phyloP scores from a whole-genome alignment of 2,888 invertebrate species.

The Scaptodrosophila latifasciaeformis region DNA sequence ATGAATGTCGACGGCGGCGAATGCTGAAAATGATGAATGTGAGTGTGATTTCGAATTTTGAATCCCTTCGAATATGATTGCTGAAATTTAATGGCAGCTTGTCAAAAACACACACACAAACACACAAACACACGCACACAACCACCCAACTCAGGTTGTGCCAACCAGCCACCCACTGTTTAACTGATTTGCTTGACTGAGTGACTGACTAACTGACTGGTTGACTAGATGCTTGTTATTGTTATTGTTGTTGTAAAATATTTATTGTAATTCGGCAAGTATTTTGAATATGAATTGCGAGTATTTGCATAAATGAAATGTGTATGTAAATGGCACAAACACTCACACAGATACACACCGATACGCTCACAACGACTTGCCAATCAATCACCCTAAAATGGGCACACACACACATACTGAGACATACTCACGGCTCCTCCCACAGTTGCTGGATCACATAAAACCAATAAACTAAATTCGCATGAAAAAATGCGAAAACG shows the following conservation, averaged over 20 bases:
- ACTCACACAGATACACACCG: constrained; percentile 6
- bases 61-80: constrained; percentile 29
- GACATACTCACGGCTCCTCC: constrained; percentile 50
- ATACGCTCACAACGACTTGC: constrained; percentile 42
- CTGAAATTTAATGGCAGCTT: constrained; percentile 5
- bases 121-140: background rate
- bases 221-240: too few relatives aligned
- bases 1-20: too few relatives aligned
- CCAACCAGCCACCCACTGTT: too few relatives aligned
- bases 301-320: constrained; percentile 66
- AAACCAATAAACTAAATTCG: constrained; percentile 68
- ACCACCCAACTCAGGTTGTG: too few relatives aligned
- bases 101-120: constrained; percentile 1
- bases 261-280: constrained; percentile 63
- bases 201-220: too few relatives aligned
- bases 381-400: constrained; percentile 66
- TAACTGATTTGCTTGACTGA: too few relatives aligned
- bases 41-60: too few relatives aligned
- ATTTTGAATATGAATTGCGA: constrained; percentile 65
- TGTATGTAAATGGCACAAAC: constrained; percentile 60
- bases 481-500: constrained; percentile 44
- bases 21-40: too few relatives aligned
- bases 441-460: constrained; percentile 44
- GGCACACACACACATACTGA: constrained; percentile 20
- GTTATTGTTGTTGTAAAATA: constrained; percentile 47